Evolutionary conservation across 64 coral and sea anemone genomes (phyloP), one percentile per base, ranked within the genome.

Genomic region (Catalaphyllia jardinei): DNA sequence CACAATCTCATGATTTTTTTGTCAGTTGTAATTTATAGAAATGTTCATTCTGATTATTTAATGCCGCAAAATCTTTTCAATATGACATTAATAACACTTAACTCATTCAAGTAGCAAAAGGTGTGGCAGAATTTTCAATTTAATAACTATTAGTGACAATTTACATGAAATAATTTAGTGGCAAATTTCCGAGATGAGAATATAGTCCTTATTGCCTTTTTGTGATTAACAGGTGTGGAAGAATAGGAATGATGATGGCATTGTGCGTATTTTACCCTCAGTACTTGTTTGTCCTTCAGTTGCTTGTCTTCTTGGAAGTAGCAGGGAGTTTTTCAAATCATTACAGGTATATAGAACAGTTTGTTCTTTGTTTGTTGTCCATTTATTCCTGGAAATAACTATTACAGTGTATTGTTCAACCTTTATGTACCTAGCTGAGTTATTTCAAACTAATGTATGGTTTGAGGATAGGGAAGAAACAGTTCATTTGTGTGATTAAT

Each of bases 241-340:
- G 81, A 11, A 29, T 85, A 52, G 81, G 62, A 0, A 71, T 85
- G 38, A 8, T 71, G 61, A 85, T 85, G 81, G 63, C 31, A 38
- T 33, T 85, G 33, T 85, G 62, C n/a, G 35, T 31, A 11, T 64
- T 71, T n/a, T 85, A 85, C 28, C 81, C 81, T 72, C 81, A 85
- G 35, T 38, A 85, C 24, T 28, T 85, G 81, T 85, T 85, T 85
- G 33, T 22, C 8, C 27, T 85, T 17, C 81, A 85, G 63, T 39
- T 85, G 35, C 38, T 85, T 24, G 81, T 71, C 22, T 85, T 63
- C 24, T 85, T 85, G 29, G 81, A 85, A 71, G 22, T 85, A 25
- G 42, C 81, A 71, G 81, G 81, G n/a, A n/a, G 33, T 8, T 85
- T 35, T 31, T 49, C 81, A 71, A 52, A 85, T 71, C 63, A 50